Percentiles rank a stretch among this genome's conserved stretches.
These are phyloP conservation scores for Ylistrum balloti DNA, from an alignment of 1,140 invertebrate genomes.

Conservation along the genomic window DNA sequence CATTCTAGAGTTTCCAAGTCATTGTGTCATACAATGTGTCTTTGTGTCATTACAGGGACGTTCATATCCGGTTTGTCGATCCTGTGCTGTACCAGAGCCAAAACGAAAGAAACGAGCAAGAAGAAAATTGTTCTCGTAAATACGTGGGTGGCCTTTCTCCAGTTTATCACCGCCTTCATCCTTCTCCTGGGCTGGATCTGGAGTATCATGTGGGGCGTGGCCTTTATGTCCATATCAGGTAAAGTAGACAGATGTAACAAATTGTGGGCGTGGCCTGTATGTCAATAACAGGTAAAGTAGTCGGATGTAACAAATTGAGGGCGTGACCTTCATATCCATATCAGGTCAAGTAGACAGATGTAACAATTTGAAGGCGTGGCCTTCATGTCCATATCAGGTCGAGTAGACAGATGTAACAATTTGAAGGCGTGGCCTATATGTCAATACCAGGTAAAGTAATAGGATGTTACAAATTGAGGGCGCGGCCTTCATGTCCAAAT, in stretches of 20 bases:
- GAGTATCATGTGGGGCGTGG: conserved; percentile 84
- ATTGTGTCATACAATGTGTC: no score
- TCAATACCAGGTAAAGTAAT: background rate
- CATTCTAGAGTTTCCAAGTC: no score
- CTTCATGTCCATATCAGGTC: conserved; percentile 83
- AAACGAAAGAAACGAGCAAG: conserved; percentile 68
- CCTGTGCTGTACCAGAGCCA: conserved; percentile 74
- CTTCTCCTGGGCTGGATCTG: conserved; percentile 85
- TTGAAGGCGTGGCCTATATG: no score
- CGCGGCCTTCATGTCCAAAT: no score
- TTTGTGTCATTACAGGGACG: conserved; percentile 73
- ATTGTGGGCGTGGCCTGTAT: no score
- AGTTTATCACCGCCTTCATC: conserved; percentile 82
- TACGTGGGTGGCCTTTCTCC: conserved; percentile 81
- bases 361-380: no score
- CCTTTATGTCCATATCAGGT: conserved; percentile 83
- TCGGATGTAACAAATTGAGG: background rate
- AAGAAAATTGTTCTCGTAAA: conserved; percentile 74
- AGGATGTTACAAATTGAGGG: background rate
- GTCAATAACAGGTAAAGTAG: background rate
- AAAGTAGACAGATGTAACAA: conserved; percentile 61
- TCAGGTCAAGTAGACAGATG: no score
- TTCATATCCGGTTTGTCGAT: conserved; percentile 76
- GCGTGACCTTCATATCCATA: no score
- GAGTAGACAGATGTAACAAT: conserved; percentile 57